Conservation (phyloP, 1,140 invertebrate species). For the Megalopta genalis region DNA sequence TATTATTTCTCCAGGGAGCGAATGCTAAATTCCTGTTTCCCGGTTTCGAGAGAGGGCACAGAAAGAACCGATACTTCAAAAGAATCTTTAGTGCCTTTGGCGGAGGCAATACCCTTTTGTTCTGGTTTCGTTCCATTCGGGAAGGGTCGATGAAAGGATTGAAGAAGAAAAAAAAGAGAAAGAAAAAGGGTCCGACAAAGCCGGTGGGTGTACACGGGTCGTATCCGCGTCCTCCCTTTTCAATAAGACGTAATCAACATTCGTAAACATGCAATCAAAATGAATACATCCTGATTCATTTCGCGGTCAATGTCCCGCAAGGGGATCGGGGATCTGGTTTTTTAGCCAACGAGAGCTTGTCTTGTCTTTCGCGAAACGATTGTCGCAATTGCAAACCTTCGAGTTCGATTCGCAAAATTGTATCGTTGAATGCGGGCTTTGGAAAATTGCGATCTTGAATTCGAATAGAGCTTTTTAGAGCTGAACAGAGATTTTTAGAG, state of each 20-base stretch:
- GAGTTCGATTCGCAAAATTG: neutral
- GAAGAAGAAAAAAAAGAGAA: constrained; percentile 34
- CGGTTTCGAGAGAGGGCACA: constrained; percentile 39
- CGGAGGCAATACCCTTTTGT: constrained; percentile 55
- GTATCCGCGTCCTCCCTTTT: constrained; percentile 55
- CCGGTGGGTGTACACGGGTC: constrained; percentile 53
- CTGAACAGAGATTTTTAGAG: too few species aligned
- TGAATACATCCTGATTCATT: constrained; percentile 46
- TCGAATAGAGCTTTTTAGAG: too few species aligned
- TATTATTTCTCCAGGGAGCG: constrained; percentile 59
- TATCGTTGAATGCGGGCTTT: too few species aligned
- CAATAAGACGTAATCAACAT: constrained; percentile 59
- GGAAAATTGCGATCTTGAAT: too few species aligned
- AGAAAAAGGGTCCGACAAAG: constrained; percentile 56
- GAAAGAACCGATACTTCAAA: constrained; percentile 59
- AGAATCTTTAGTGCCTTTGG: constrained; percentile 58
- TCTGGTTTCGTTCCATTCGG: constrained; percentile 51
- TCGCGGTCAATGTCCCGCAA: constrained; percentile 51
- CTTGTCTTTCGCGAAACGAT: neutral
- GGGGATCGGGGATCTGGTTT: neutral
- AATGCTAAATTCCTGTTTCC: constrained; percentile 54
- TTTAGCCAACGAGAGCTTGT: too few species aligned
- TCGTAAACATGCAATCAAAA: constrained; percentile 62
- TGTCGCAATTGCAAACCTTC: neutral
- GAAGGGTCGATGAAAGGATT: constrained; percentile 62